Base-by-base conservation (phyloP, 2,888 invertebrate genomes). In the Spilarctia lutea region DNA sequence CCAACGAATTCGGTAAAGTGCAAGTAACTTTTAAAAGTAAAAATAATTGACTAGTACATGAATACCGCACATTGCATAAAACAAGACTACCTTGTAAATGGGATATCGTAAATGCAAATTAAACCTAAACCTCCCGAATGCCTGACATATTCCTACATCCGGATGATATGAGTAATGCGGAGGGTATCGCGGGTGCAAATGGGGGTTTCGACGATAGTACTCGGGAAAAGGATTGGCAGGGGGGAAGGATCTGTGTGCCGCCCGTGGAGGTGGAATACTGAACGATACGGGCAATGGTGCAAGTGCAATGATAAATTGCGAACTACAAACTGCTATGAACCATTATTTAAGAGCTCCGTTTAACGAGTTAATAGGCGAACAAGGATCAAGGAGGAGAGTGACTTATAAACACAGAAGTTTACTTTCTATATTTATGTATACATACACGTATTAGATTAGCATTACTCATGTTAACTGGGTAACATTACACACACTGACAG, bases 141-240 rank as follows among this genome's bases (percentile, higher is more conserved):
- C 65, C 52, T 52, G 65, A 35, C 71, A 65, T 66, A 33, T 52
- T 52, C 52, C 27, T 72, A 66, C 71, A 75, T 75, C 66, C 48
- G 52, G 70, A 74, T 65, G 52, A 66, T 68, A 71, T 79, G 74
- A 73, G 68, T 56, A 67, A 77, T 77, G 79, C 65, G 69, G 45
- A 71, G 75, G 74, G 74, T 35, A 33, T 39, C 7, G 60, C 24
- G 73, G 77, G 73, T 33, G 67, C 48, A 24, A 56, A 71, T n/a
- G 69, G 42, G 68, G 45, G n/a, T 2, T 27, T 27, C 52, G 18
- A 63, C 39, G 67, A 65, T 52, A 56, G 71, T 35, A 71, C 48
- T 35, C 60, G 65, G 35, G 42, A 63, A 18, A 56, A 18, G 63
- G 30, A 30, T 27, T 16, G 27, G 48, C 66, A 27, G 56, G 45